Evolutionary conservation across 1,140 invertebrate species (phyloP).

Genomic region (Andrena cerasifolii): DNA sequence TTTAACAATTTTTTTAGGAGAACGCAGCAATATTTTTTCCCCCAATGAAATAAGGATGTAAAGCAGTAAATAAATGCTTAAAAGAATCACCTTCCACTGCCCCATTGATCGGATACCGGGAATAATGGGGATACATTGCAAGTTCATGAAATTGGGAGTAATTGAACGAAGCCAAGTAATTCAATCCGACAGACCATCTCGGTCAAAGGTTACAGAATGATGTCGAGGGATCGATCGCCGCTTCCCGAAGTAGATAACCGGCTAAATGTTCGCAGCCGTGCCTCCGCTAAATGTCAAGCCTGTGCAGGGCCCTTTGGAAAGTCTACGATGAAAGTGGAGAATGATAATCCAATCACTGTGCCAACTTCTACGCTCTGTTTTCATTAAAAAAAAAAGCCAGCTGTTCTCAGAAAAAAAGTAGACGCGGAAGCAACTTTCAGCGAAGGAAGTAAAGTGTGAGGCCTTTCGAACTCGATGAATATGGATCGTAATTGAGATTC

Average conservation of each 20-base stretch:
- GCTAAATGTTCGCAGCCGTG: slow-evolving; percentile 12
- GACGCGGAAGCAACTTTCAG: too few species aligned
- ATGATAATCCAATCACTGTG: background rate
- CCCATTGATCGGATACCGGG: background rate
- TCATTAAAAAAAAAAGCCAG: too few species aligned
- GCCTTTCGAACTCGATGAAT: too few species aligned
- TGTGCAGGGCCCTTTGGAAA: slow-evolving; percentile 28
- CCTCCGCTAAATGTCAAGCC: slow-evolving; percentile 51
- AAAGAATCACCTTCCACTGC: background rate
- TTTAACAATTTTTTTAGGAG: too few species aligned
- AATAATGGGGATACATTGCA: slow-evolving; percentile 25
- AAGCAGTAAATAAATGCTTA: background rate
- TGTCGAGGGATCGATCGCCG: slow-evolving; percentile 47
- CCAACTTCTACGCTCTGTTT: too few species aligned
- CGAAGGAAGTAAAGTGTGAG: too few species aligned
- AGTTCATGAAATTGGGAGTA: slow-evolving; percentile 33
- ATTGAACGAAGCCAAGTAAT: slow-evolving; percentile 30
- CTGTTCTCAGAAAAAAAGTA: too few species aligned
- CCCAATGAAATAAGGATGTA: too few species aligned
- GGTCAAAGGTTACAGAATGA: slow-evolving; percentile 56
- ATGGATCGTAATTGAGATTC: too few species aligned
- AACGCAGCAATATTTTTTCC: too few species aligned
- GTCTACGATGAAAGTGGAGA: background rate
- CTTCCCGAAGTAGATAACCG: slow-evolving; percentile 40
- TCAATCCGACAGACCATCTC: slow-evolving; percentile 26